Percentiles rank a stretch among this genome's conserved stretches.
phyloP scores from a whole-genome alignment of 1,140 invertebrate genomes.

The Acromyrmex echinatior region DNA sequence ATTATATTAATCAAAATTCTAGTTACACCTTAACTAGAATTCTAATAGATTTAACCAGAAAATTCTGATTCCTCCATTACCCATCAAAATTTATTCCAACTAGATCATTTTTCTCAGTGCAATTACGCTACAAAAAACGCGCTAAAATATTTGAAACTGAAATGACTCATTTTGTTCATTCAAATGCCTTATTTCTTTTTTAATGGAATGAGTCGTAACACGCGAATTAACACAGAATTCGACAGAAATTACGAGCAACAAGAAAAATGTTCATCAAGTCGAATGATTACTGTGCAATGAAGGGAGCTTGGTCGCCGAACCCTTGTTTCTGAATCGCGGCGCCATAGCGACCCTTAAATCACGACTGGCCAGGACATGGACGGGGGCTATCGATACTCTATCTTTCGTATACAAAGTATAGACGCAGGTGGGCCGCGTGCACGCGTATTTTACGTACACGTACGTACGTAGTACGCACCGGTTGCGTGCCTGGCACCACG shows the following conservation, averaged over 20 bases:
- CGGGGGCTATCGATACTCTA: conserved; percentile 76
- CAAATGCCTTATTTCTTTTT: neutral
- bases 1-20: no score
- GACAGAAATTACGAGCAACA: neutral
- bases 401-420: conserved; percentile 67
- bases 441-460: conserved; percentile 64
- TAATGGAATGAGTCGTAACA: neutral
- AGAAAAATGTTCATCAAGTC: conserved; percentile 43
- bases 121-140: neutral
- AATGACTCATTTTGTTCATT: neutral
- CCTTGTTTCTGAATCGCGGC: conserved; percentile 77
- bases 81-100: no score
- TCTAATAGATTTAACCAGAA: no score
- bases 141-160: neutral
- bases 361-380: conserved; percentile 68
- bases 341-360: conserved; percentile 78
- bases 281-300: conserved; percentile 30
- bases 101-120: no score
- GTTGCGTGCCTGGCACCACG: conserved; percentile 75
- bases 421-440: conserved; percentile 63
- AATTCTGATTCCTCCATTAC: no score
- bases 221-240: neutral
- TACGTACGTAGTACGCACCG: conserved; percentile 50
- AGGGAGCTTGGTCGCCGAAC: conserved; percentile 71
- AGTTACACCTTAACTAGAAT: no score